A percentile compares a stretch with the other conserved stretches of the same genome.
Conservation (phyloP, 2,113 vertebrate species). For the Heterotilapia buettikoferi region DNA sequence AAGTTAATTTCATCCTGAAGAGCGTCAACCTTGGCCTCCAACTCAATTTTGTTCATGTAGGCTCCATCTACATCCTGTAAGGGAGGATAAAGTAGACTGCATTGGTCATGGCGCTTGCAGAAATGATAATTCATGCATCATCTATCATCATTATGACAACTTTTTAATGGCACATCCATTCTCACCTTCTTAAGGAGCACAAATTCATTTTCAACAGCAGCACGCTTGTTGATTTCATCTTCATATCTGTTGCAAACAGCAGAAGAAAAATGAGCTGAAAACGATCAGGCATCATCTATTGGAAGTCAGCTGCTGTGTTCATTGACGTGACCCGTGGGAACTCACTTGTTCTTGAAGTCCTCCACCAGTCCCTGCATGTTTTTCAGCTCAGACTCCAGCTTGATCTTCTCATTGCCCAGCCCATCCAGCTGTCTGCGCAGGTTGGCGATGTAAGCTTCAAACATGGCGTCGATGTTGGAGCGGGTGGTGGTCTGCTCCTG, state of each 20-base stretch:
- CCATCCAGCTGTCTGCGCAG: conserved; percentile 82
- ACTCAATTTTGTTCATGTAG: conserved; percentile 88
- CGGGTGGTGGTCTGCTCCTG: conserved; percentile 80
- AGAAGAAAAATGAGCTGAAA: neutral
- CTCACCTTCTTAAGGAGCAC: conserved; percentile 91
- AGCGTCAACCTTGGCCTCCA: conserved; percentile 84
- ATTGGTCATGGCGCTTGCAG: neutral
- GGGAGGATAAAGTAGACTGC: neutral
- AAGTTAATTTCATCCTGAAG: conserved; percentile 88
- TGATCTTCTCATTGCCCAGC: conserved; percentile 78
- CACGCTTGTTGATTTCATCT: conserved; percentile 91
- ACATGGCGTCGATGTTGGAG: conserved; percentile 81
- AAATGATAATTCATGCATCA: neutral
- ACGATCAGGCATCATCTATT: neutral
- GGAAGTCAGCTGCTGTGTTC: neutral
- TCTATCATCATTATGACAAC: neutral
- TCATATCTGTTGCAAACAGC: conserved; percentile 77
- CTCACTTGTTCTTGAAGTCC: conserved; percentile 93
- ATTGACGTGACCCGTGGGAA: neutral
- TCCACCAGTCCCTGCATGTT: conserved; percentile 86
- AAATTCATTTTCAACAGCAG: conserved; percentile 85
- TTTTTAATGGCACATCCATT: neutral
- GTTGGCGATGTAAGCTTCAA: conserved; percentile 81
- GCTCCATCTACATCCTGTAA: conserved; percentile 85
- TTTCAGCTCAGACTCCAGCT: conserved; percentile 84